Evolutionary conservation across 2,797 vertebrate genomes (phyloP), one percentile per base, ranked within the genome.

Genomic region (Phalloptychus januarius): DNA sequence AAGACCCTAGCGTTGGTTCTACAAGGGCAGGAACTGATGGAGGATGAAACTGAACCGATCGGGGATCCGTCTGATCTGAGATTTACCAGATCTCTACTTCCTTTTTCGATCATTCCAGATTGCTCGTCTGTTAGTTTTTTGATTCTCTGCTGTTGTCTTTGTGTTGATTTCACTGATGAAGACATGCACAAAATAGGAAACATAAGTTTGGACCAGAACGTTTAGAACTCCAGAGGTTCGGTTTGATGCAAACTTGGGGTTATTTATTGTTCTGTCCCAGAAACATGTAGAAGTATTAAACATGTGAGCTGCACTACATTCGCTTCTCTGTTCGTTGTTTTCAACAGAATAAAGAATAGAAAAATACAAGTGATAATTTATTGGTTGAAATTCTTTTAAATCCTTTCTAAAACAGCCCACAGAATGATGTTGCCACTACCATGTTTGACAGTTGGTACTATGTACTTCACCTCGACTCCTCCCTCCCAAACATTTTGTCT

Each of bases 191-290:
- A 40, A 40, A 36, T 40, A 23, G 36, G 36, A 67, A 42, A 40
- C 38, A 42, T 36, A 20, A 23, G 38, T 23, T 20, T 40, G 33
- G 36, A 67, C 36, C 63, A 38, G 63, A 63, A 63, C 31, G 7
- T 33, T 15, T 18, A 36, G 16, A 63, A 63, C 61, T 63, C 31
- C 61, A 36, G 61, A 63, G 61, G 33, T 20, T 36, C 33, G 25
- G 63, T 38, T 67, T 38, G 36, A 23, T 40, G 63, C 20, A 20
- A 67, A 10, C 33, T 38, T 23, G 38, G 63, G 63, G 31, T 67
- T 67, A 67, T 67, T 67, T 67, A 40, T 67, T 67, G 63, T 40
- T 40, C 36, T 67, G 61, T 38, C 33, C 33, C 31, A 65, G 33
- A 38, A 67, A 67, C 36, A 20, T 38, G 63, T 65, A 4, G 36